Conservation (phyloP, 2,888 invertebrate genomes). For the Cantharis nigra region DNA sequence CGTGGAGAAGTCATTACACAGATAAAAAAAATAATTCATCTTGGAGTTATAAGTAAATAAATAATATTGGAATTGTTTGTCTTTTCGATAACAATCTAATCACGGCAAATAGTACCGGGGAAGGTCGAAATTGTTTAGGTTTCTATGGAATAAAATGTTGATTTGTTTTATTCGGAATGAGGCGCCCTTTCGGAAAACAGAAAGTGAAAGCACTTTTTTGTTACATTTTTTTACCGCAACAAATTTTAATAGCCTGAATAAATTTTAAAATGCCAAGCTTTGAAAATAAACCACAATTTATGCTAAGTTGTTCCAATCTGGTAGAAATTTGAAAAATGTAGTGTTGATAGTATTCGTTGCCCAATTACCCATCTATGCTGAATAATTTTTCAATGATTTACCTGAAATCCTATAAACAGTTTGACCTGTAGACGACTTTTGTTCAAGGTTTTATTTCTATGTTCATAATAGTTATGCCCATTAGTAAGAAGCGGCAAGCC, state of each 20-base stretch:
- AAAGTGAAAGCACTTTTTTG: no score
- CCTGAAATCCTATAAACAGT: slow-evolving; percentile 1
- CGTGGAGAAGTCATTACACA: not conserved
- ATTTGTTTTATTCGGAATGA: not conserved
- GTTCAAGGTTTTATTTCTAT: slow-evolving; percentile 43
- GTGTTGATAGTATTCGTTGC: not conserved
- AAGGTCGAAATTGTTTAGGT: not conserved
- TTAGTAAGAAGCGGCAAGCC: slow-evolving; percentile 36
- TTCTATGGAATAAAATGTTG: not conserved
- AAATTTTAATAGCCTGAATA: not conserved
- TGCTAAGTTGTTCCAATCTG: not conserved
- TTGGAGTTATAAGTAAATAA: not conserved
- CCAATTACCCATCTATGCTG: not conserved
- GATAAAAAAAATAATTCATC: not conserved
- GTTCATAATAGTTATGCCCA: slow-evolving; percentile 11
- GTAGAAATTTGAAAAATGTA: not conserved
- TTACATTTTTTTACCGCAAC: not conserved
- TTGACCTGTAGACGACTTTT: slow-evolving; percentile 52
- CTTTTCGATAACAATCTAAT: not conserved
- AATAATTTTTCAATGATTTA: slow-evolving; percentile 1
- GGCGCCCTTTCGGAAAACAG: not conserved
- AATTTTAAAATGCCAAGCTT: not conserved
- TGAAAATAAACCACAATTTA: not conserved
- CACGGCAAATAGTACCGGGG: not conserved
- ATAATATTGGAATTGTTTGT: not conserved